Evolutionary conservation across 2,888 invertebrate genomes (phyloP).

Genomic region (Quadriops clusia): DNA sequence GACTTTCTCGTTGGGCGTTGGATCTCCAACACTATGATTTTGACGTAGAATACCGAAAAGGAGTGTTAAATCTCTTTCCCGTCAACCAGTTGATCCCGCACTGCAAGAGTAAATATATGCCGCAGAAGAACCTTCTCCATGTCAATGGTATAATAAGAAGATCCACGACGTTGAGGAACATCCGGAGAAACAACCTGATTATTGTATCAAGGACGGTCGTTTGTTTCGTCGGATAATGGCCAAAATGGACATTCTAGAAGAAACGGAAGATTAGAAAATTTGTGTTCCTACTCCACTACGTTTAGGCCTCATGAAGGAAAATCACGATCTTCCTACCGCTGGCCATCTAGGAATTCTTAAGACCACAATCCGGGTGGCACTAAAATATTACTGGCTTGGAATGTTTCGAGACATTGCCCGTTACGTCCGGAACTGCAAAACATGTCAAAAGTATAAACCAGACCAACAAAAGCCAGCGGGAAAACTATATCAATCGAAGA

Average conservation of each 20-base stretch:
- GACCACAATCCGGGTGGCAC: constrained; percentile 15
- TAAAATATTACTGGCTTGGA: too few relatives aligned
- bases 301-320: constrained; percentile 6
- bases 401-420: constrained; percentile 17
- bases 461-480: constrained; percentile 15
- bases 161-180: not conserved
- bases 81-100: too few relatives aligned
- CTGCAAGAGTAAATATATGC: too few relatives aligned
- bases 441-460: constrained; percentile 18
- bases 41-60: not conserved
- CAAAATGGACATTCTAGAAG: not conserved
- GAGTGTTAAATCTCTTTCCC: too few relatives aligned
- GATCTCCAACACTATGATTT: not conserved
- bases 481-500: constrained; percentile 14
- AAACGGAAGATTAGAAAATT: constrained; percentile 11
- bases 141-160: constrained; percentile 1
- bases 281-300: constrained; percentile 10
- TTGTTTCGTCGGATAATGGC: constrained; percentile 1
- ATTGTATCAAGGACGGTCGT: not conserved
- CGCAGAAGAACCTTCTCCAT: too few relatives aligned
- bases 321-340: constrained; percentile 15
- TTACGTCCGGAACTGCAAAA: constrained; percentile 17
- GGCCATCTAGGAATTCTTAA: constrained; percentile 21
- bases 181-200: constrained; percentile 1
- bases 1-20: constrained; percentile 10